Evolutionary conservation across 2,797 vertebrate species (phyloP).

Genomic region (Denticeps clupeoides): DNA sequence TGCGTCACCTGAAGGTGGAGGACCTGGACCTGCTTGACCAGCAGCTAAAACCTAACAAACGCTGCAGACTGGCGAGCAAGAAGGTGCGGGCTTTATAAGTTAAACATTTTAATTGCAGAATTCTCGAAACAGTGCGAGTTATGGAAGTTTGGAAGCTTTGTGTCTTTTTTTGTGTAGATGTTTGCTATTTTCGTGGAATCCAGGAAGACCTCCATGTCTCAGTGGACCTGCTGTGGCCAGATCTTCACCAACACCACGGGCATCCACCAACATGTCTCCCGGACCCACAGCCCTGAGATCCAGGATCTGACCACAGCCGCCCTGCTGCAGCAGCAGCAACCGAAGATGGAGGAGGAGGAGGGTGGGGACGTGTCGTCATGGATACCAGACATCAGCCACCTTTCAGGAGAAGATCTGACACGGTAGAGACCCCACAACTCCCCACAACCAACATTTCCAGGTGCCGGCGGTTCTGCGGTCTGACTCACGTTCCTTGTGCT

Average conservation of each 20-base stretch:
- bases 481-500: too few species aligned
- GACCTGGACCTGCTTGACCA: too few species aligned
- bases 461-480: background rate
- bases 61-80: too few species aligned
- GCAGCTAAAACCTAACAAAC: too few species aligned
- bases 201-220: slow-evolving; percentile 34
- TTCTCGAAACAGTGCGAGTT: too few species aligned
- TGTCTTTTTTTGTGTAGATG: too few species aligned
- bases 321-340: slow-evolving; percentile 36
- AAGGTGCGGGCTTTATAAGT: too few species aligned
- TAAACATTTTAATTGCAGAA: too few species aligned
- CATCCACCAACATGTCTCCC: slow-evolving; percentile 75
- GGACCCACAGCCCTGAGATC: slow-evolving; percentile 60
- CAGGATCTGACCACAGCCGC: slow-evolving; percentile 41
- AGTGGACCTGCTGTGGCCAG: slow-evolving; percentile 75
- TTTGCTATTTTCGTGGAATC: slow-evolving; percentile 77
- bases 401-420: slow-evolving; percentile 52
- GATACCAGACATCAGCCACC: slow-evolving; percentile 58
- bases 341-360: background rate
- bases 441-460: background rate
- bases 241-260: slow-evolving; percentile 53
- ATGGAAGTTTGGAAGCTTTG: too few species aligned
- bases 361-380: slow-evolving; percentile 40
- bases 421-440: slow-evolving; percentile 47
- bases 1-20: too few species aligned